Evolutionary conservation across 2,888 invertebrate species (phyloP), one percentile per base, ranked within the genome.

Genomic region (Pseudococcus jackbeardsleyi): DNA sequence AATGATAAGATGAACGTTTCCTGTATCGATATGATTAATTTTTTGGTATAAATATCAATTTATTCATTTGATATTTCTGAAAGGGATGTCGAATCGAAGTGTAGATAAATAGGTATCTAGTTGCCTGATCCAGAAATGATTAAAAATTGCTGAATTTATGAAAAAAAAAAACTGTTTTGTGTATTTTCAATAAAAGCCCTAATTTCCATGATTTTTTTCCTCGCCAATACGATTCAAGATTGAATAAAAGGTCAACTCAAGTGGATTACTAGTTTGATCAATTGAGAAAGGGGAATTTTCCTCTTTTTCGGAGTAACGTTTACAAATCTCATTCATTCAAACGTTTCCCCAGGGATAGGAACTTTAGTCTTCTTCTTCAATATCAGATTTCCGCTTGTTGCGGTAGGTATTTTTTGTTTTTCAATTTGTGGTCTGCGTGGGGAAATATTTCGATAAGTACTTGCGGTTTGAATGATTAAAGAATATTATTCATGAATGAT

Each of bases 301-400:
- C 19, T 22, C 64, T 2, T 8, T 9, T 11, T 9, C 64, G 22
- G 1, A 64, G 22, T 4, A 64, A 11, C 22, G 64, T 19, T 64
- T 64, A 64, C 64, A 64, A 64, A 64, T 22, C 22, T 64, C 22
- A 64, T 64, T 64, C 64, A 64, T 64, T 64, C 64, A 64, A 54
- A 54, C 7, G 22, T 64, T 64, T 64, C 64, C 64, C 64, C 22
- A 64, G 64, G 22, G 64, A 64, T 12, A 4, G 11, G 64, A 64
- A 19, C 64, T 64, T 33, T 64, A 22, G 22, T 22, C 12, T 11
- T n/a, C 19, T 8, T 22, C 22, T 64, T 22, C 22, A 11, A 9
- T 64, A 64, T 64, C 22, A 22, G 64, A 22, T 64, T 64, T 64
- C 64, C 64, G 64, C 64, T 64, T 64, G 64, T 22, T 22, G 22